Base-by-base conservation (phyloP, 2,113 vertebrate genomes). In the Percina caprodes region DNA sequence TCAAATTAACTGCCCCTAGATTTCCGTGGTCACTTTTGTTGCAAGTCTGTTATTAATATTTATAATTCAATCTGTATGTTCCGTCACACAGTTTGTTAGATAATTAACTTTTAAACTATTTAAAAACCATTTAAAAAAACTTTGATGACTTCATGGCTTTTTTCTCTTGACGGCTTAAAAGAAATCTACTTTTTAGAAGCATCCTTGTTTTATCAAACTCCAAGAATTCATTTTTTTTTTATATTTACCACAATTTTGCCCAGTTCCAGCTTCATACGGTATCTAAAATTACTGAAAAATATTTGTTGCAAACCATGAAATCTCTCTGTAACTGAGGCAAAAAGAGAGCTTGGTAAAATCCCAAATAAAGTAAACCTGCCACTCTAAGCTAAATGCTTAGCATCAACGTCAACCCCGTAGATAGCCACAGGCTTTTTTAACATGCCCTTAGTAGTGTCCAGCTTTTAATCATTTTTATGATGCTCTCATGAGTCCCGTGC, bases 391-490 rank as follows among this genome's bases (percentile, higher is more conserved):
- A 42, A 61, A 69, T 74, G 42, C 60, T n/a, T 52, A 45, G 33
- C 33, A 72, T 73, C 33, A 60, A 12, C 2, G 0, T 54, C 24
- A 35, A 33, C 52, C 71, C 85, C 30, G 13, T 65, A 87, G 46
- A 91, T 84, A 84, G 79, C 56, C 26, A 77, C 62, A 30, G 69
- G 24, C 72, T 74, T 83, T 76, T 61, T 63, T 18, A 78, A 86
- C 80, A 74, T 88, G 77, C 56, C 86, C 65, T 66, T 54, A 69
- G 65, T 0, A 49, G 54, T n/a, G 45, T 55, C 45, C 51, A 68
- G 55, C 77, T 77, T 91, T 90, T 54, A 86, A 88, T 82, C 65
- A 83, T 84, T 85, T 91, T 85, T 90, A 92, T 87, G 89, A 91
- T 76, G 69, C 75, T 58, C 74, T 84, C 72, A 48, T 58, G 62